Conservation (phyloP, 2,797 vertebrate genomes). For the Mormyrus hasselquistii region DNA sequence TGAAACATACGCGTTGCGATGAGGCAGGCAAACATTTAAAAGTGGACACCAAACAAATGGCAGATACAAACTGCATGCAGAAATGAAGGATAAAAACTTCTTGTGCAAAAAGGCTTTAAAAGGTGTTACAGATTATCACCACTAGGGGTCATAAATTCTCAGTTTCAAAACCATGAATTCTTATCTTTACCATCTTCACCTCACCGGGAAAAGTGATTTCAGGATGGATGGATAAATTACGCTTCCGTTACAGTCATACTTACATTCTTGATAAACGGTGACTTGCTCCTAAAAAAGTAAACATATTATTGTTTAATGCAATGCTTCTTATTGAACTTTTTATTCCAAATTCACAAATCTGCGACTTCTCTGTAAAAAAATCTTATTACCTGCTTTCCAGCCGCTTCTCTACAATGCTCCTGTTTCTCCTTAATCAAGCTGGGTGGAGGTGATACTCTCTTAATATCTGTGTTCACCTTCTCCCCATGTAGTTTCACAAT, state of each 20-base stretch:
- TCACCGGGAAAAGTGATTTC: not conserved
- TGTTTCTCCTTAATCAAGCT: not conserved
- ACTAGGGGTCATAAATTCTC: not conserved
- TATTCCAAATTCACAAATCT: not conserved
- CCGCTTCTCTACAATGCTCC: not conserved
- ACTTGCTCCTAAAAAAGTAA: constrained; percentile 11
- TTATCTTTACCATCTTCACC: not conserved
- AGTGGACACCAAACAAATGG: not conserved
- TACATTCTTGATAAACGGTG: constrained; percentile 13
- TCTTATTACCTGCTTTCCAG: not conserved
- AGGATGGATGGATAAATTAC: not conserved
- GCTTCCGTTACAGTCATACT: not conserved
- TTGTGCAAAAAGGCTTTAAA: not conserved
- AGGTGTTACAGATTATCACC: not conserved
- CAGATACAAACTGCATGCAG: not conserved
- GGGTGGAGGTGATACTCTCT: constrained; percentile 3
- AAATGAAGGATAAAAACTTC: not conserved
- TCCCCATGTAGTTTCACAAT: constrained; percentile 27
- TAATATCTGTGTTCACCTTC: not conserved
- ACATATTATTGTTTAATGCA: not conserved
- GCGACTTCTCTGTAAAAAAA: not conserved
- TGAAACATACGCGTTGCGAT: not conserved
- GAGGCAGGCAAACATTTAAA: not conserved
- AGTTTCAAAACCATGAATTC: not conserved
- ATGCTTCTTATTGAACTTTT: not conserved